Conservation (phyloP, 2,797 vertebrate genomes). For the Esox lucius region DNA sequence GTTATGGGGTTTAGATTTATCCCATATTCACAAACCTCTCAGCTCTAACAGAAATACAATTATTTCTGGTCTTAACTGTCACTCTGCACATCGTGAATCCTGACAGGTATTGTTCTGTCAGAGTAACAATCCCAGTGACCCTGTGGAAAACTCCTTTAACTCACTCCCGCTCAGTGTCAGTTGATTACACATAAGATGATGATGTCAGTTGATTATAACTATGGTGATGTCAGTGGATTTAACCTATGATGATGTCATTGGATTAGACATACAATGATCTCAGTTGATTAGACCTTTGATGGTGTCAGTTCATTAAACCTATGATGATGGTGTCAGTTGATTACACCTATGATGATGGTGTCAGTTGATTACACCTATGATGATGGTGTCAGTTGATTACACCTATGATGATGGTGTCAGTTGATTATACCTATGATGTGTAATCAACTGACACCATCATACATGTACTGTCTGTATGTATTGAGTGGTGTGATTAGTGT, state of each 20-base stretch:
- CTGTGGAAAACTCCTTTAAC: slow-evolving; percentile 30
- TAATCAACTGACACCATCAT: too few relatives aligned
- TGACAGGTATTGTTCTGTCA: background rate
- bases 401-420: too few relatives aligned
- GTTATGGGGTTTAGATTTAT: slow-evolving; percentile 19
- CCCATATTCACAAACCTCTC: slow-evolving; percentile 6
- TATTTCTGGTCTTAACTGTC: slow-evolving; percentile 16
- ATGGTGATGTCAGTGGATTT: background rate
- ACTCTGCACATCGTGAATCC: slow-evolving; percentile 6
- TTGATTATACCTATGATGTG: too few relatives aligned
- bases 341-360: too few relatives aligned
- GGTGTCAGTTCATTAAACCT: too few relatives aligned
- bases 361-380: too few relatives aligned
- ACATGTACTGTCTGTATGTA: too few relatives aligned
- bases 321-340: too few relatives aligned
- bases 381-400: too few relatives aligned
- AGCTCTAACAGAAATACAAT: slow-evolving; percentile 2
- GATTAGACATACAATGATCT: too few relatives aligned
- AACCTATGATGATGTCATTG: background rate
- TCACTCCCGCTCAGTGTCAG: slow-evolving; percentile 43
- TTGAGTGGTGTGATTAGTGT: too few relatives aligned
- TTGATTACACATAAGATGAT: background rate
- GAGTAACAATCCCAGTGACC: background rate
- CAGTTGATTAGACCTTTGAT: too few relatives aligned
- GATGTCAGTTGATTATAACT: background rate